Evolutionary conservation across 2,797 vertebrate species (phyloP), one percentile per base, ranked within the genome.

Genomic region (Sebastes ruberrimus): DNA sequence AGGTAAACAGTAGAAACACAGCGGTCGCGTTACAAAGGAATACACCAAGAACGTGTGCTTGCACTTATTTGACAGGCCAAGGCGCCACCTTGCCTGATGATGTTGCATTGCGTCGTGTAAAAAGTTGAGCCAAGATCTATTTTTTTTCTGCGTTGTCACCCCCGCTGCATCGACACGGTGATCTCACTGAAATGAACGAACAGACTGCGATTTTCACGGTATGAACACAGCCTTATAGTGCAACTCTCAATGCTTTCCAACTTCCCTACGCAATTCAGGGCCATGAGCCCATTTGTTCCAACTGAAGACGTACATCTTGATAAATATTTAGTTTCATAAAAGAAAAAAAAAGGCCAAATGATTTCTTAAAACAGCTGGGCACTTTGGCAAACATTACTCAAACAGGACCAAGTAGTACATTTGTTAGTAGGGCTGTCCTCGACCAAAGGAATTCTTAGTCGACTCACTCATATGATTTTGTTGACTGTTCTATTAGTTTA

Each of bases 1-100:
- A 46, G 27, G 42, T 46, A 46, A 46, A 81, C 25, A 57, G 49
- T 5, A 38, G 61, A 82, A 78, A 78, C 6, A 3, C 30, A 68
- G n/a, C 42, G 7, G 16, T 46, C 42, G 0, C 25, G 0, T 53
- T 13, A 10, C 23, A 64, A 28, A 69, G 22, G 5, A 78, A 42
- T 57, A 8, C 4, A 7, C 2, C 4, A 4, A 10, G 13, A 53
- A 32, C 25, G 16, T 71, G 33, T 56, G 11, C 4, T 20, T 42
- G 28, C 23, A 9, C 7, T 2, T 4, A 23, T 56, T 61, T 49
- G 7, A 57, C 10, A 35, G 32, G 64, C 73, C 8, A 7, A 2
- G 11, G 55, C 52, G 14, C 25, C n/a, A 10, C 1, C 13, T n/a
- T 49, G 22, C 56, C 38, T n/a, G 13, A 33, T 23, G 52, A 52